A percentile compares a stretch with the other conserved stretches of the same genome.
These are phyloP conservation scores for Eledone cirrhosa DNA, from an alignment of 2,888 invertebrate genomes.

Conservation along the genomic window DNA sequence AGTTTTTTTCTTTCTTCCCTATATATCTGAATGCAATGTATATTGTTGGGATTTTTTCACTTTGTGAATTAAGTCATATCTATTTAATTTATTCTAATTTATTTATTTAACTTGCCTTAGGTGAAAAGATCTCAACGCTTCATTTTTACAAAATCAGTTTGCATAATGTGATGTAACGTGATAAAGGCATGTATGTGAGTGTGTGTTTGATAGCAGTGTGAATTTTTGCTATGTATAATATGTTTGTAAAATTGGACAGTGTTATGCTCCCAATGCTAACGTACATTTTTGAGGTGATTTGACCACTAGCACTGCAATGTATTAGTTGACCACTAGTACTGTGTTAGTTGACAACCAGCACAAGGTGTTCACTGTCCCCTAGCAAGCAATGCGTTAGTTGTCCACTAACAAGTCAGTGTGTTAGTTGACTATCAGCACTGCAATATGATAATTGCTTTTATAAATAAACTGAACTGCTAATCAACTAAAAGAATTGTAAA, in stretches of 20 bases:
- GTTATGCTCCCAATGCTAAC: conserved; percentile 17
- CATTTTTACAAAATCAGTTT: conserved; percentile 28
- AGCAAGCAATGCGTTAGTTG: too few relatives aligned
- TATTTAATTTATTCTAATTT: conserved; percentile 28
- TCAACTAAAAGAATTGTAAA: too few relatives aligned
- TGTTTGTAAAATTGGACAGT: conserved; percentile 15
- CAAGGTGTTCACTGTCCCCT: too few relatives aligned
- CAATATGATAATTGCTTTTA: too few relatives aligned
- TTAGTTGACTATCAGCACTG: too few relatives aligned
- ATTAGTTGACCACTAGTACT: conserved; percentile 1
- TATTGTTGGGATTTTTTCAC: conserved; percentile 30
- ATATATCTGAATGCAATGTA: conserved; percentile 24
- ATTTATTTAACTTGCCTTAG: conserved; percentile 30
- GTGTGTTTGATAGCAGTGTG: conserved; percentile 25
- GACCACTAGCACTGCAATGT: conserved; percentile 20
- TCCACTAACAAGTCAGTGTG: too few relatives aligned
- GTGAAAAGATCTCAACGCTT: conserved; percentile 29
- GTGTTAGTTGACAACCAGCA: too few relatives aligned
- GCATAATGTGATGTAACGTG: conserved; percentile 27
- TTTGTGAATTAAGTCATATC: conserved; percentile 29
- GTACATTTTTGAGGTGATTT: conserved; percentile 14
- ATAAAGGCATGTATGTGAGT: conserved; percentile 17
- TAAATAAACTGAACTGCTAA: too few relatives aligned
- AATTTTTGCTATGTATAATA: conserved; percentile 26
- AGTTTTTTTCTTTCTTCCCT: conserved; percentile 4